Evolutionary conservation across 2,797 vertebrate species (phyloP), one percentile per base, ranked within the genome.

Genomic region (Chelonia mydas): DNA sequence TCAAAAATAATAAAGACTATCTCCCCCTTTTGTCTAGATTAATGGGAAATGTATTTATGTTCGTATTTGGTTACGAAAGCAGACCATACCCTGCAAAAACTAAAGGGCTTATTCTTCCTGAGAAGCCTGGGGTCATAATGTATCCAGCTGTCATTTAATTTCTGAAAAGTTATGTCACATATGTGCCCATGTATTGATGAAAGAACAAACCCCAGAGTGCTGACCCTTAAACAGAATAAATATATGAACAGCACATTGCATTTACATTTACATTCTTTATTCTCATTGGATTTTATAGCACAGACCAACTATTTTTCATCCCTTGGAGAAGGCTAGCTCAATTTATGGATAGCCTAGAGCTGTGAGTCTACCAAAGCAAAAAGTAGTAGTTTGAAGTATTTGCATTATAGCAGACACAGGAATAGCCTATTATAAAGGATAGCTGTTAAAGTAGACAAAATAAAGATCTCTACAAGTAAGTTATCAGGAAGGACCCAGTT

Each of bases 351-450:
- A 23, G 80, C 31, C 47, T 68, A 72, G 11, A 45, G 5, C 11
- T 23, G 2, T 21, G 59, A 21, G 45, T 76, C 80, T 79, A 80
- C 11, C 54, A 57, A 72, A 81, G 84, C 10, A 79, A 76, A 13
- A 65, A 76, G 11, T 27, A 55, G 28, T 0, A 0, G 16, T 13
- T 11, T 3, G 6, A 31, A 86, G 27, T n/a, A 83, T 12, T 57
- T 54, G 21, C 21, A 23, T 31, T 1, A 49, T 1, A n/a, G 54
- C 45, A 77, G 16, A 54, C 27, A 88, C 2, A 47, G 16, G 9
- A 90, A 92, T 5, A 77, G 80, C 15, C 31, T 51, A 17, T 49
- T 83, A 77, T 6, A 78, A 81, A 92, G 27, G 23, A 3, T 28
- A 83, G 25, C 17, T 78, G 54, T 13, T 81, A 81, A 91, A 92